Conservation (phyloP, 2,113 vertebrate species). For the Paramisgurnus dabryanus region DNA sequence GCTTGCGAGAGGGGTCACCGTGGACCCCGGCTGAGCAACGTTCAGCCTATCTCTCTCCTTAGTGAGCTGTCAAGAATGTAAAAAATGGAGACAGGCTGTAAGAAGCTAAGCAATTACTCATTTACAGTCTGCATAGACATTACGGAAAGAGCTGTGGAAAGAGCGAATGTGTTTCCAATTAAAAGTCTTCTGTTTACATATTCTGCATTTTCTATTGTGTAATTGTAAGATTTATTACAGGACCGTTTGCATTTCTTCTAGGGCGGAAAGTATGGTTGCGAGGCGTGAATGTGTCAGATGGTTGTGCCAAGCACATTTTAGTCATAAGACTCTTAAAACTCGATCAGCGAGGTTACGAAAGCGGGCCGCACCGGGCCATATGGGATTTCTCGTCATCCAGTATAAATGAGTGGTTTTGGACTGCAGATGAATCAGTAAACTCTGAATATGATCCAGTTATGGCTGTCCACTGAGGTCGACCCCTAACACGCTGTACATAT, state of each 20-base stretch:
- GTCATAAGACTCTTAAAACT: constrained; percentile 4
- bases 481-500: constrained; percentile 17
- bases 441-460: constrained; percentile 36
- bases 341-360: constrained; percentile 17
- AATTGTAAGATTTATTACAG: constrained; percentile 28
- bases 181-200: constrained; percentile 38
- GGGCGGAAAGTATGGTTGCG: constrained; percentile 17
- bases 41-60: constrained; percentile 17
- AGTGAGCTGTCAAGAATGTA: constrained; percentile 39
- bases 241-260: constrained; percentile 27
- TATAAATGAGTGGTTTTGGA: constrained; percentile 38
- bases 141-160: not conserved
- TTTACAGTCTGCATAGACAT: constrained; percentile 38
- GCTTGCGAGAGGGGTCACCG: constrained; percentile 53
- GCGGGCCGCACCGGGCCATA: not conserved
- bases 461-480: constrained; percentile 19
- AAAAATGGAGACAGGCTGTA: constrained; percentile 44
- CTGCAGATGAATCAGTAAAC: not conserved
- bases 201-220: constrained; percentile 38
- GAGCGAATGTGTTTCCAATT: constrained; percentile 53
- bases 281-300: constrained; percentile 21
- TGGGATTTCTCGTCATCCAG: constrained; percentile 16
- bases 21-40: constrained; percentile 32
- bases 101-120: constrained; percentile 50
- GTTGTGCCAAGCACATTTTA: constrained; percentile 10